These are phyloP conservation scores for Orthochromis malagaraziensis DNA, from an alignment of 2,113 vertebrate genomes.

Conservation along the genomic window DNA sequence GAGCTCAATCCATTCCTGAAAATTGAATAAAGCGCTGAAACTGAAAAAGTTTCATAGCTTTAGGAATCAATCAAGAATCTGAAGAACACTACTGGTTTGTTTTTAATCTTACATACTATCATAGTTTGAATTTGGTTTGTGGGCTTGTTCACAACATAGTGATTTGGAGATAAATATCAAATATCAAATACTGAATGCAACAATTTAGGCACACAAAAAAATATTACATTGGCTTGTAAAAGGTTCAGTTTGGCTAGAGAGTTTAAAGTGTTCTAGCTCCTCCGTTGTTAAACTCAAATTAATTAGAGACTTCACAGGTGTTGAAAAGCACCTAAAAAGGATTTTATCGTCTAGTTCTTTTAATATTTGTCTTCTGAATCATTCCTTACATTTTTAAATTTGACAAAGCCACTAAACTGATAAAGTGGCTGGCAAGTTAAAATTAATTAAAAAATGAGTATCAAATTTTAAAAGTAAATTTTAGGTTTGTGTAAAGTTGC, in stretches of 20 bases:
- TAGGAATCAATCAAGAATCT: not conserved
- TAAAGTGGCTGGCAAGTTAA: not conserved
- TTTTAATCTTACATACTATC: not conserved
- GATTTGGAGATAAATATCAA: not conserved
- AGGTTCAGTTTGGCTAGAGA: not conserved
- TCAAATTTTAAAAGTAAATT: not conserved
- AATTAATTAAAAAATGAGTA: not conserved
- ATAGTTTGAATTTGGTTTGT: not conserved
- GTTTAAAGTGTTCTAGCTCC: not conserved
- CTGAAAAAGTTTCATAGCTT: not conserved
- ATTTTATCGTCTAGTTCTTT: not conserved
- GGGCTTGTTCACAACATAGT: not conserved
- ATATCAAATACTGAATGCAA: not conserved
- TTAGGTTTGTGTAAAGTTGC: not conserved
- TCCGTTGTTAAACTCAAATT: not conserved
- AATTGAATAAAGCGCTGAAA: not conserved
- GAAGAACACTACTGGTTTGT: not conserved
- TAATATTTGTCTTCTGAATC: not conserved
- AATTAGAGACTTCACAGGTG: not conserved
- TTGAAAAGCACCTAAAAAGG: not conserved
- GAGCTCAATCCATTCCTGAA: not conserved
- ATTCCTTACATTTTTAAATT: not conserved
- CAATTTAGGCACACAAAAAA: not conserved
- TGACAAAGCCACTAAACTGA: not conserved
- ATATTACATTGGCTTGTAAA: not conserved